Evolutionary conservation across 2,888 invertebrate species (phyloP).

Genomic region (Lordiphosa fenestrarum): DNA sequence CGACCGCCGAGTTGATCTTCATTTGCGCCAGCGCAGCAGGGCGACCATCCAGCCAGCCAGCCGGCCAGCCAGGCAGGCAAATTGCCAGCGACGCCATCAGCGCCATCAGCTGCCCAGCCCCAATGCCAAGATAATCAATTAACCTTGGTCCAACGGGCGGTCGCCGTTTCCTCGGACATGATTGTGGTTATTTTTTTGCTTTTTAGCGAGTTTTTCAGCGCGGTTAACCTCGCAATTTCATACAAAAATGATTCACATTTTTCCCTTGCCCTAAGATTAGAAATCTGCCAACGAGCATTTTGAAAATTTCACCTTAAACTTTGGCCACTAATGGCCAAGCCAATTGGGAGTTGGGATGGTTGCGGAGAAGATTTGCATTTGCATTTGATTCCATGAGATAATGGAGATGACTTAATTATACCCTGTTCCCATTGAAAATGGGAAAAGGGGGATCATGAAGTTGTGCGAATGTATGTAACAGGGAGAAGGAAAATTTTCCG

Average conservation of each 20-base stretch:
- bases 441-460: too few relatives aligned
- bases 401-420: not conserved
- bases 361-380: too few relatives aligned
- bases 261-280: too few relatives aligned
- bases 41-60: not conserved
- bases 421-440: too few relatives aligned
- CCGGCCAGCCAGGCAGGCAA: slow-evolving; percentile 8
- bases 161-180: slow-evolving; percentile 35
- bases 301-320: too few relatives aligned
- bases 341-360: too few relatives aligned
- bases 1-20: slow-evolving; percentile 36
- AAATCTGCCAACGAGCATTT: too few relatives aligned
- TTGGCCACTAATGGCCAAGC: too few relatives aligned
- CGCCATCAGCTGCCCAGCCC: slow-evolving; percentile 12
- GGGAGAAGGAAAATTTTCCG: too few relatives aligned
- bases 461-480: too few relatives aligned
- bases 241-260: too few relatives aligned
- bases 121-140: slow-evolving; percentile 62
- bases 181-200: slow-evolving; percentile 38
- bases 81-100: slow-evolving; percentile 30
- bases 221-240: slow-evolving; percentile 42
- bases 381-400: not conserved
- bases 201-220: slow-evolving; percentile 31
- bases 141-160: slow-evolving; percentile 58
- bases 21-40: slow-evolving; percentile 23